Conservation (phyloP, 2,113 vertebrate genomes). For the Antigone vipio region DNA sequence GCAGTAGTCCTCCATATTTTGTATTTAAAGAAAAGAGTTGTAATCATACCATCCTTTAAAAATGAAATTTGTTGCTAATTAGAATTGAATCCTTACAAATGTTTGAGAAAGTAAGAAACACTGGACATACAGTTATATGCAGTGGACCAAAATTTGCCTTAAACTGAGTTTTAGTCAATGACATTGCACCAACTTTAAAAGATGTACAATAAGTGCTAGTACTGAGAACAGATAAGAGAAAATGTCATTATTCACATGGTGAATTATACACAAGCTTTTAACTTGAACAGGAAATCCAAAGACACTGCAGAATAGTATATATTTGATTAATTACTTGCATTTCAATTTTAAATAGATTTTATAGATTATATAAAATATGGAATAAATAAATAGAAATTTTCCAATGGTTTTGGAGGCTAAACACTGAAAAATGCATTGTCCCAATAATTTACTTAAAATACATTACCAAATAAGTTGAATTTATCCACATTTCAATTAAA, state of each 20-base stretch:
- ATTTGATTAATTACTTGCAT: neutral
- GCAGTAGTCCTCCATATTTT: neutral
- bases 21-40: neutral
- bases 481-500: neutral
- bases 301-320: neutral
- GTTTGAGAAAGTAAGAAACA: neutral
- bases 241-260: neutral
- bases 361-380: neutral
- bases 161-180: neutral
- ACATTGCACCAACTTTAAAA: neutral
- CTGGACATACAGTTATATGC: neutral
- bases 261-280: neutral
- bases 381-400: neutral
- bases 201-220: neutral
- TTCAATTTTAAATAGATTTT: neutral
- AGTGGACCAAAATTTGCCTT: neutral
- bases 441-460: neutral
- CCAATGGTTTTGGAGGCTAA: neutral
- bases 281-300: neutral
- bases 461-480: neutral
- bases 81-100: neutral
- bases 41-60: neutral
- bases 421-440: neutral
- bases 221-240: neutral
- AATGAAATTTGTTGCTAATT: neutral